phyloP scores from a whole-genome alignment of 2,888 invertebrate genomes.

The Xestia xanthographa region DNA sequence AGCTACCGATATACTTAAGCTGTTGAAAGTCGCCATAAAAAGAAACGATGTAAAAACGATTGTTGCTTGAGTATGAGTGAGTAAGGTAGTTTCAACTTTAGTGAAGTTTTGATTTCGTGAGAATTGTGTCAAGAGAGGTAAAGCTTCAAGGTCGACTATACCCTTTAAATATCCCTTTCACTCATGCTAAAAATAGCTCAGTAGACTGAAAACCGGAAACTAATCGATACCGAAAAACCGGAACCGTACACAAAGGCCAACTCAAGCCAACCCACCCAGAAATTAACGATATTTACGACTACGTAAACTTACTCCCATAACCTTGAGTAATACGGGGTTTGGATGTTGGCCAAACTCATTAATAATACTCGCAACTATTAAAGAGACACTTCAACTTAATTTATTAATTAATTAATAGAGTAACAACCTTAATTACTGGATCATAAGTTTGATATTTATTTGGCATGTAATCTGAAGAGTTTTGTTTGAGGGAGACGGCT shows the following conservation, averaged over 20 bases:
- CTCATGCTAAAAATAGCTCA: constrained; percentile 1
- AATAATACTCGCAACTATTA: constrained; percentile 71
- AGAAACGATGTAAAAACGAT: too few species aligned
- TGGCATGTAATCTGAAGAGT: constrained; percentile 48
- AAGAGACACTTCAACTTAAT: constrained; percentile 69
- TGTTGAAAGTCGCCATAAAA: not conserved
- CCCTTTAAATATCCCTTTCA: not conserved
- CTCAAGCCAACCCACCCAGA: constrained; percentile 34
- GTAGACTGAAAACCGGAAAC: not conserved
- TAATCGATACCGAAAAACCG: constrained; percentile 31
- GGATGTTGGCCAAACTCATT: constrained; percentile 72
- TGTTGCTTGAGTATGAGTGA: not conserved
- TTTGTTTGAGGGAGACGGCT: constrained; percentile 4
- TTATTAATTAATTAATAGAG: constrained; percentile 69
- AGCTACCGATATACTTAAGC: not conserved
- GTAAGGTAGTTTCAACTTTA: not conserved
- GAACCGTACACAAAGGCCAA: constrained; percentile 30
- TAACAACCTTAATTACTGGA: constrained; percentile 58
- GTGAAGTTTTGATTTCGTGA: not conserved
- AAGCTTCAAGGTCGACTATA: not conserved
- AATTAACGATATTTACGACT: constrained; percentile 65
- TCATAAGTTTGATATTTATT: constrained; percentile 65
- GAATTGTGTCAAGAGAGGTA: not conserved
- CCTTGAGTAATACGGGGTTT: constrained; percentile 67
- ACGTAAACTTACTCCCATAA: constrained; percentile 62